Evolutionary conservation across 1,140 invertebrate species (phyloP), one percentile per base, ranked within the genome.

Genomic region (Chrysomallon squamiferum): DNA sequence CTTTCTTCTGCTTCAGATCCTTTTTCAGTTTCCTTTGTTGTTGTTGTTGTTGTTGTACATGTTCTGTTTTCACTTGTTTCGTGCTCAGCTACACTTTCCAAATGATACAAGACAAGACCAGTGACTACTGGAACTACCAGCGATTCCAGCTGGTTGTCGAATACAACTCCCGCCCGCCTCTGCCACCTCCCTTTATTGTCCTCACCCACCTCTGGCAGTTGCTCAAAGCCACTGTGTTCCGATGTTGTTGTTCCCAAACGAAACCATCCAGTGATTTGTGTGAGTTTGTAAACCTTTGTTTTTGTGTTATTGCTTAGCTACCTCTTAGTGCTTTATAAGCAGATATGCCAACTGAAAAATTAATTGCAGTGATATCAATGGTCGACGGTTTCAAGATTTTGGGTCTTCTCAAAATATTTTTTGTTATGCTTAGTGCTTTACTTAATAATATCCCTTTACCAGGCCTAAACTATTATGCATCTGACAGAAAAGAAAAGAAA

Each of bases 111-210:
- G 81, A 82, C 15, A 80, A 81, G 60, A 78, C 83, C 11, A 80
- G 82, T 65, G 71, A 74, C 49, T 77, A 79, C 29, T 88, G 86
- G 85, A 79, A 83, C 63, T 87, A 81, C 70, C 84, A 87, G 68
- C 78, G 86, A 43, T 87, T 84, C 69, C 71, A 74, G 13, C 73
- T 86, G 59, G 77, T 87, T 64, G 65, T 78, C 30, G 87, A 88
- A 69, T 88, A 85, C 67, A 81, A 84, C 59, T 69, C 80, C 20
- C 76, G 83, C 54, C 86, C 87, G 0, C 70, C 75, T 1, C 72
- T 88, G n/a, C 79, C 85, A 0, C 81, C 86, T 15, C 87, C 87
- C 7, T 68, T 87, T 15, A 84, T 87, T 45, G 58, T 87, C 1
- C 38, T 87, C 32, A 75, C 68, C 27, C 80, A 86, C 66, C 9